phyloP scores from a whole-genome alignment of 2,113 vertebrate genomes.

The Silurus glanis region DNA sequence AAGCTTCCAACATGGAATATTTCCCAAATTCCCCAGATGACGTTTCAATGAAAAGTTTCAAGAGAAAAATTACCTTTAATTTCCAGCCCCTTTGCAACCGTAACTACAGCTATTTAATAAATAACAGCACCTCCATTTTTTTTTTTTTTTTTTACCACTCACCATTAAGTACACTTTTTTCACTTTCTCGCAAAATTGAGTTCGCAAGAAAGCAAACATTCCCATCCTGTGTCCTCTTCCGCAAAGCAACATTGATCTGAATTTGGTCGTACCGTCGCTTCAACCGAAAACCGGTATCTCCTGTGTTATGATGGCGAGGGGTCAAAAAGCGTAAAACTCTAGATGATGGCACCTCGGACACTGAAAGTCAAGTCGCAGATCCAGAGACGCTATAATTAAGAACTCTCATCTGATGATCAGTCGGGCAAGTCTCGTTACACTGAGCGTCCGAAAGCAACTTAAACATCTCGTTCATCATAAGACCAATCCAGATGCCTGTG shows the following conservation, averaged over 20 bases:
- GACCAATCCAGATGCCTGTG: conserved; percentile 28
- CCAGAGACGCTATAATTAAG: background rate
- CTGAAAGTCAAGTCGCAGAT: background rate
- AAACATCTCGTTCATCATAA: background rate
- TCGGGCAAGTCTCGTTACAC: background rate
- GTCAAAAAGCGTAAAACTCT: background rate
- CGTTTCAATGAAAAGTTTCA: no score
- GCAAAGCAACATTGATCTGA: background rate
- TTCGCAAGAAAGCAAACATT: background rate
- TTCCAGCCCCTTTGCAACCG: no score
- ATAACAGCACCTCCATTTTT: no score
- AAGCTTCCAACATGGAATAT: no score
- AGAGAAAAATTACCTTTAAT: no score
- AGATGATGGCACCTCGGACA: background rate
- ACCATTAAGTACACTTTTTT: no score
- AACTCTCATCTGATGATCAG: background rate
- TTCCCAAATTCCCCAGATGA: no score
- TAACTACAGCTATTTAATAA: no score
- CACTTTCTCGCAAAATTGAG: no score
- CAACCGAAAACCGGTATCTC: background rate
- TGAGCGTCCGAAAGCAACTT: background rate
- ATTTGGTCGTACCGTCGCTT: background rate
- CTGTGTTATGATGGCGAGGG: background rate
- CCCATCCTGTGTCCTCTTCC: background rate
- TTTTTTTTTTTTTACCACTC: no score